Base-by-base conservation (phyloP, 2,113 vertebrate species). In the Anser cygnoides region DNA sequence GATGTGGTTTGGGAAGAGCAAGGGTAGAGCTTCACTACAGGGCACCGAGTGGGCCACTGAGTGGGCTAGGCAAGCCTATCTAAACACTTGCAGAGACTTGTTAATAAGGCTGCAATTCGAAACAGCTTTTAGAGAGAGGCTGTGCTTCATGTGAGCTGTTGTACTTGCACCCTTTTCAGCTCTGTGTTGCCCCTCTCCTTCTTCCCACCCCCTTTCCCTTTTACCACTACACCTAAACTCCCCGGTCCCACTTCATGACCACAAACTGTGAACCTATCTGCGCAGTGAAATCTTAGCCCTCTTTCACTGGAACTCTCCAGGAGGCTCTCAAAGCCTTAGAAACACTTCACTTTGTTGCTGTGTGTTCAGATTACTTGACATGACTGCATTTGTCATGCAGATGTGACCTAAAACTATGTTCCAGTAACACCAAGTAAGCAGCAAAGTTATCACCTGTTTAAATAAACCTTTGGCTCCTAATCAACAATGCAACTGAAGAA, bases 391-490 rank as follows among this genome's bases (percentile, higher is more conserved):
- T 92, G 77, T 93, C 77, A 41, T 55, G 50, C 78, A 78, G 90
- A 95, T 87, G 80, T 96, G 92, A 84, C 89, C 58, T 87, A 82
- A 91, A 96, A 31, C 31, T n/a, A 6, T 41, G 41, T 89, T 73
- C 29, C 52, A 65, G 49, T 83, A 70, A 72, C 62, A 89, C 59
- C 82, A 62, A 91, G 76, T 65, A 87, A 84, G 84, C 65, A 93
- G 73, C n/a, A 67, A 78, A 94, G 43, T 44, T 94, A 46, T 96
- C 96, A 95, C 94, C 93, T 96, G 85, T 88, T 94, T 90, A 97
- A 96, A 93, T 93, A 96, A 96, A 82, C 28, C 75, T 79, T 92
- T 97, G 96, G 96, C 92, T 97, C 61, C 35, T 44, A 84, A 89
- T 89, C 95, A 97, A 88, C 84, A 88, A 85, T 89, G 95, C 67